Evolutionary conservation across 2,113 vertebrate genomes (phyloP), one percentile per base, ranked within the genome.

Genomic region (Tonatia bakeri): DNA sequence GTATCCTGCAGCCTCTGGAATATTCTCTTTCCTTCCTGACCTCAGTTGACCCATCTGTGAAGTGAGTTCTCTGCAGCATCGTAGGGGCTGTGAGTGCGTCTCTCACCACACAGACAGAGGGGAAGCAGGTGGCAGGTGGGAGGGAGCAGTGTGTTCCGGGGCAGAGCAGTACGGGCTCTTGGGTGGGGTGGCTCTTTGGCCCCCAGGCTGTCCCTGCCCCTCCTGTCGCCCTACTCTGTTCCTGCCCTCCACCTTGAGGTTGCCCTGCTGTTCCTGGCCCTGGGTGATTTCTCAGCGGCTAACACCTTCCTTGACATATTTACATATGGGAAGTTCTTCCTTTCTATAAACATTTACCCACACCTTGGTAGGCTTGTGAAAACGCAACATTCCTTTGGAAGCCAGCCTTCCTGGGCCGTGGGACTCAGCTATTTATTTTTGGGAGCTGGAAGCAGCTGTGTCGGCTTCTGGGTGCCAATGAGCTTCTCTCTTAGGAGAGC

Each of bases 281-380:
- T 50, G 31, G 47, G 4, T 15, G 7, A 31, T 45, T 3, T 94
- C 28, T 70, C 22, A 87, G 96, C 96, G 43, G 96, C 96, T 83
- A 73, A 87, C 52, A 70, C 69, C 0, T 5, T 52, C 45, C 91
- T 95, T 96, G 76, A 92, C 70, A 45, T 89, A 17, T 69, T 95
- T 79, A 72, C 98, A 98, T 96, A 94, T 91, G 98, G 98, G 97
- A 76, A 90, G 3, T 36, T 80, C 95, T 72, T 14, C 22, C 56
- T 97, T 96, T 90, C 81, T 61, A 94, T 97, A 98, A 98, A 98
- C 97, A 97, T 97, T 98, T 94, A 95, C 97, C 91, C 90, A 98
- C 98, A 98, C 97, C 98, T 97, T 96, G 96, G 87, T 97, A 24
- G 12, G 16, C 75, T 82, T 69, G 98, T 3, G 84, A 97, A 96